Conservation (phyloP, 2,888 invertebrate genomes). For the Lasioglossum marginatum region DNA sequence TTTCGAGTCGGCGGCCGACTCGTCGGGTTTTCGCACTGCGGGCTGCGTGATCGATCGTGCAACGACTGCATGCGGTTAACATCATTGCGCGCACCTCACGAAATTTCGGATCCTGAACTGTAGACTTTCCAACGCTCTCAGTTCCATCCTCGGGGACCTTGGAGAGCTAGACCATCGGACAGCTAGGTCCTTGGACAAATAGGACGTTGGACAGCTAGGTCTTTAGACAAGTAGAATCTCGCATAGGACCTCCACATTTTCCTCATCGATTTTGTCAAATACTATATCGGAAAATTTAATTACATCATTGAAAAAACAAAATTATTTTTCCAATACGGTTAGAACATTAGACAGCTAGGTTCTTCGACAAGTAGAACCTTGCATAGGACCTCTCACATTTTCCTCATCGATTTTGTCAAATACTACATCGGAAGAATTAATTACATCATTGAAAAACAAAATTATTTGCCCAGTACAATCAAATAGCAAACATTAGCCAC, state of each 20-base stretch:
- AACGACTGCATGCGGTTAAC: slow-evolving; percentile 69
- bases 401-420: no score
- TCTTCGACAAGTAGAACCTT: no score
- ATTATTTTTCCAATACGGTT: no score
- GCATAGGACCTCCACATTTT: background rate
- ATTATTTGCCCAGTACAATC: background rate
- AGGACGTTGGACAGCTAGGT: no score
- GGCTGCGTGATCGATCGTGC: slow-evolving; percentile 67
- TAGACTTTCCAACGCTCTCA: background rate
- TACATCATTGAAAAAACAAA: no score
- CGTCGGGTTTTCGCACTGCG: slow-evolving; percentile 62
- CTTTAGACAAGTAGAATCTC: no score
- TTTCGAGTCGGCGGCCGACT: slow-evolving; percentile 16
- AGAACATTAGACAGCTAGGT: no score
- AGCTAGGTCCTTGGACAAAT: no score
- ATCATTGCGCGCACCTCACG: slow-evolving; percentile 63
- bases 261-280: background rate
- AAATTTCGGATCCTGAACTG: slow-evolving; percentile 51
- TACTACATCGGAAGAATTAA: no score
- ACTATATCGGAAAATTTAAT: no score
- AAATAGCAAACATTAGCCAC: background rate
- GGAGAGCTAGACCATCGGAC: background rate
- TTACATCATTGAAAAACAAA: no score
- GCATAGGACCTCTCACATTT: no score
- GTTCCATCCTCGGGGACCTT: background rate